phyloP scores from a whole-genome alignment of 2,113 vertebrate species.

The Pedionomus torquatus region DNA sequence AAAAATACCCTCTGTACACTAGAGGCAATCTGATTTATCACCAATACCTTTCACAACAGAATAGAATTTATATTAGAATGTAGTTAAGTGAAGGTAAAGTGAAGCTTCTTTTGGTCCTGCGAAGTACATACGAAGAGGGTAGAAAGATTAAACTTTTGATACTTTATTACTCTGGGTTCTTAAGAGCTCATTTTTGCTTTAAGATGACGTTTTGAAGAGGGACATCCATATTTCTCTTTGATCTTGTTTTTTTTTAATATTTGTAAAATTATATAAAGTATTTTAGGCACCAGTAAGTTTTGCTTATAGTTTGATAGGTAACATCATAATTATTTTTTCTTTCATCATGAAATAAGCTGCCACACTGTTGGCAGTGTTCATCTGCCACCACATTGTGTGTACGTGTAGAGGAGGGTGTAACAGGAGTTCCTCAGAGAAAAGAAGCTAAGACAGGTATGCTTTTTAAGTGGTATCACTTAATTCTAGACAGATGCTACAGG shows the following conservation, averaged over 20 bases:
- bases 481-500: background rate
- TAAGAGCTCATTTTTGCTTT: background rate
- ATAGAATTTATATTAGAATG: background rate
- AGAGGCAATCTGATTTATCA: background rate
- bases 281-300: background rate
- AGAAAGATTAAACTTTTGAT: background rate
- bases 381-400: background rate
- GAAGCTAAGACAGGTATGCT: background rate
- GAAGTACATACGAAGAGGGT: background rate
- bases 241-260: background rate
- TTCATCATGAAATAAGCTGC: background rate
- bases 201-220: background rate
- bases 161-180: background rate
- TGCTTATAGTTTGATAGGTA: background rate
- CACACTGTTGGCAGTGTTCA: background rate
- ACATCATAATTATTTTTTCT: background rate
- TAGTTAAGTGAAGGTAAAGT: background rate
- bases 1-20: background rate
- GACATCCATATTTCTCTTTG: background rate
- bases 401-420: background rate
- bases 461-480: background rate
- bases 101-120: background rate
- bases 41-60: background rate
- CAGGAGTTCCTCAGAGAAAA: background rate
- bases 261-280: background rate